Percentiles rank a stretch among this genome's conserved stretches.
Conservation (phyloP, 2,797 vertebrate genomes). For the Sciurus vulgaris region DNA sequence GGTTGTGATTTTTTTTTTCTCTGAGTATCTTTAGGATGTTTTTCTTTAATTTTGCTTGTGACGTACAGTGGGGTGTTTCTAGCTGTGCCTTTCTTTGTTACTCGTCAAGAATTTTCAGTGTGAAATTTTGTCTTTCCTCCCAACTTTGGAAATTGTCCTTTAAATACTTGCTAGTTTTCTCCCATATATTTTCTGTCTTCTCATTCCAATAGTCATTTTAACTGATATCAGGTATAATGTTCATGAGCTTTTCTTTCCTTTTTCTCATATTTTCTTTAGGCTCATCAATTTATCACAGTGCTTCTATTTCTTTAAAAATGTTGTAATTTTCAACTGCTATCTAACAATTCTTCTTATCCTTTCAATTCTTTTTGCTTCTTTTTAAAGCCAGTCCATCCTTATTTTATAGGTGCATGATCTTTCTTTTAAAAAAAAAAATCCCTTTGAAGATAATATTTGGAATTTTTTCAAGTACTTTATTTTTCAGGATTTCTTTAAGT, state of each 20-base stretch:
- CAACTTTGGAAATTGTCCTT: not conserved
- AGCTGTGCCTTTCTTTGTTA: not conserved
- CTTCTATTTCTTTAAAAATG: not conserved
- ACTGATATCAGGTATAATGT: not conserved
- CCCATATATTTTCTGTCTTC: not conserved
- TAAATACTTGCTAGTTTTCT: not conserved
- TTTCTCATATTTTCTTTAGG: not conserved
- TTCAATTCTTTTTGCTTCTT: not conserved
- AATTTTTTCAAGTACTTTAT: not conserved
- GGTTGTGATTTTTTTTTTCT: not conserved
- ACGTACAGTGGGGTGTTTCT: not conserved
- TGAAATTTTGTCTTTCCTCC: not conserved
- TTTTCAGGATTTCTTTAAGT: not conserved
- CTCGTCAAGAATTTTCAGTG: not conserved
- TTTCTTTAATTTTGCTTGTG: not conserved
- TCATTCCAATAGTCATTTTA: slow-evolving; percentile 10
- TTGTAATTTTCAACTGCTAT: not conserved
- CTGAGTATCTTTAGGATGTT: not conserved
- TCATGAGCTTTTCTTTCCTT: not conserved
- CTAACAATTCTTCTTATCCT: not conserved
- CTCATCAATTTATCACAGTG: not conserved
- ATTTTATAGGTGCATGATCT: not conserved
- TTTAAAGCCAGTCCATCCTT: not conserved
- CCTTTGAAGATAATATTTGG: not conserved
- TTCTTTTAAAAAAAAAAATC: not conserved